Base-by-base conservation (phyloP, 2,113 vertebrate genomes). In the Petroica traversi region DNA sequence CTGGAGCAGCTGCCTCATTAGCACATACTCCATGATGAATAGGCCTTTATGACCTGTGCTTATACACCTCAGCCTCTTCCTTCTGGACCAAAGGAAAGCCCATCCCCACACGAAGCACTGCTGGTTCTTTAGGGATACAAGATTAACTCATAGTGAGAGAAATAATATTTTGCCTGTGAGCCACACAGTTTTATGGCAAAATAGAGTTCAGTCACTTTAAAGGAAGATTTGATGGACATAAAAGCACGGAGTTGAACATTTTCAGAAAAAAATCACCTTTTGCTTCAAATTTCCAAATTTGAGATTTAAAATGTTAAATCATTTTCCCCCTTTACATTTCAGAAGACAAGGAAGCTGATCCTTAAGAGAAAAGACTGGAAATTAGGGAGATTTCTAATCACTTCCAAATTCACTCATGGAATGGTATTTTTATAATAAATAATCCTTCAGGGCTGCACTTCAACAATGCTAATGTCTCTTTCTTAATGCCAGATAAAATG, bases 1-100 rank as follows among this genome's bases (percentile, higher is more conserved):
- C 62, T 74, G 67, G 38, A 88, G 64, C 55, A 81, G 51, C 72
- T 86, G 43, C 48, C 72, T 94, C 92, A 77, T 91, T 96, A 91
- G 43, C 40, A 62, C 12, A 3, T 26, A 46, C 2, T 71, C 25
- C 0, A 12, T 58, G 29, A 93, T 93, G 41, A 71, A 81, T 69
- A 6, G 41, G 51, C 25, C 43, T 84, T 77, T 64, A 12, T 67
- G 41, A 62, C 63, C 51, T 66, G 28, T 69, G 46, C 15, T 71
- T n/a, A 54, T 31, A 8, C 29, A 80, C 46, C 31, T 66, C 71
- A 67, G 43, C 55, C 31, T 84, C 61, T 59, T 81, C 52, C 36
- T 91, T 86, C 73, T 61, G 31, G 31, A 57, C 29, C 52, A 82
- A 85, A 82, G n/a, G 8, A 87, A 93, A 55, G 4, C 4, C 40